Conservation (phyloP, 2,113 vertebrate species). For the Calyptomena viridis region DNA sequence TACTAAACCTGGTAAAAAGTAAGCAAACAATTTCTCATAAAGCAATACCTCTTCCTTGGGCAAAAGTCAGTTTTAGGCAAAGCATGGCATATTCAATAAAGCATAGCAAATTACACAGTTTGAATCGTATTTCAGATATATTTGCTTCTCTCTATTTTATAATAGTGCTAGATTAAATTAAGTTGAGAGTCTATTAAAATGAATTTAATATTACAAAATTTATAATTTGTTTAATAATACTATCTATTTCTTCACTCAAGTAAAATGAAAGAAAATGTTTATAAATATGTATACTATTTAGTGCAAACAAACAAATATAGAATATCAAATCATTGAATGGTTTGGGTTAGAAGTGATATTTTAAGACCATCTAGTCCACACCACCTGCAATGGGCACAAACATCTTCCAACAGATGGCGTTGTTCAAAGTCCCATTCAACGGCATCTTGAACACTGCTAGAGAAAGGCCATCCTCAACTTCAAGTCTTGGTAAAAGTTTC, state of each 20-base stretch:
- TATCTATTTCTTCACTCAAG: not conserved
- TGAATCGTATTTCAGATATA: not conserved
- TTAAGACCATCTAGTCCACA: not conserved
- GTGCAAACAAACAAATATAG: not conserved
- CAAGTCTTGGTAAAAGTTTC: not conserved
- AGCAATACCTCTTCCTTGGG: not conserved
- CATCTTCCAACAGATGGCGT: not conserved
- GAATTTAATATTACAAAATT: not conserved
- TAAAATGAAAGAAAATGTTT: not conserved
- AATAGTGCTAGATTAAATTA: not conserved
- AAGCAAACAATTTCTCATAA: not conserved
- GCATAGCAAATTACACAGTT: not conserved
- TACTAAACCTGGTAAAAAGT: not conserved
- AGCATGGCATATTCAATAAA: not conserved
- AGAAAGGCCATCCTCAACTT: fast-evolving
- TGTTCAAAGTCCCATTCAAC: not conserved
- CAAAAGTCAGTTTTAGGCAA: not conserved
- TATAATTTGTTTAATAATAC: not conserved
- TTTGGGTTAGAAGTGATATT: not conserved
- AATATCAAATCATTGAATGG: fast-evolving
- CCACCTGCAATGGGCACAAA: fast-evolving
- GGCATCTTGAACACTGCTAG: not conserved
- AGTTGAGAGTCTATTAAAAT: not conserved
- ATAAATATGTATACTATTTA: not conserved
- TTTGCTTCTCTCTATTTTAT: not conserved